Evolutionary conservation across 2,113 vertebrate species (phyloP).

Genomic region (Trichomycterus rosablanca): DNA sequence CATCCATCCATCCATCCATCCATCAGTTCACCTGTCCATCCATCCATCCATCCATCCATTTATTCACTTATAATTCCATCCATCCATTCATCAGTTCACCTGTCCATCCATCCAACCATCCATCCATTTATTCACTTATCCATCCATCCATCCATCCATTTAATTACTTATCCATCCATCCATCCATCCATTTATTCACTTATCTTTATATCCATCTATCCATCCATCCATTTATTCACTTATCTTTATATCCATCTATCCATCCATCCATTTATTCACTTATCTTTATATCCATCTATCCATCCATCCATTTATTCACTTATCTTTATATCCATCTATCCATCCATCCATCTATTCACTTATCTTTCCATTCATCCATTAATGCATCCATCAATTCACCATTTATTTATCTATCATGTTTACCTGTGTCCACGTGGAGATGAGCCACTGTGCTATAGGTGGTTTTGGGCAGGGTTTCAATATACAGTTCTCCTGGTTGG

Average conservation of each 20-base stretch:
- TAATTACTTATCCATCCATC: neutral
- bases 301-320: too few species aligned
- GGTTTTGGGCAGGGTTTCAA: slow-evolving; percentile 74
- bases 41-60: neutral
- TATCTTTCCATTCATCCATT: neutral
- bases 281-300: too few species aligned
- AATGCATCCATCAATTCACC: too few species aligned
- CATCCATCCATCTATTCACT: neutral
- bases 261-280: too few species aligned
- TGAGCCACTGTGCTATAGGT: slow-evolving; percentile 78
- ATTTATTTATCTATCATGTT: neutral
- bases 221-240: too few species aligned
- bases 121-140: too few species aligned
- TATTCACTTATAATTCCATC: too few species aligned
- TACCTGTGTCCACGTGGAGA: slow-evolving; percentile 82
- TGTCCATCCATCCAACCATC: neutral
- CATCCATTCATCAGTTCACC: too few species aligned
- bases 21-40: neutral
- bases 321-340: neutral
- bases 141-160: neutral
- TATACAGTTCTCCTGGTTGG: slow-evolving; percentile 73
- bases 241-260: neutral
- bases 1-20: neutral
- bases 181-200: too few species aligned
- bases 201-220: too few species aligned